These are phyloP conservation scores for Spondyliosoma cantharus DNA, from an alignment of 2,797 vertebrate species.

Conservation along the genomic window DNA sequence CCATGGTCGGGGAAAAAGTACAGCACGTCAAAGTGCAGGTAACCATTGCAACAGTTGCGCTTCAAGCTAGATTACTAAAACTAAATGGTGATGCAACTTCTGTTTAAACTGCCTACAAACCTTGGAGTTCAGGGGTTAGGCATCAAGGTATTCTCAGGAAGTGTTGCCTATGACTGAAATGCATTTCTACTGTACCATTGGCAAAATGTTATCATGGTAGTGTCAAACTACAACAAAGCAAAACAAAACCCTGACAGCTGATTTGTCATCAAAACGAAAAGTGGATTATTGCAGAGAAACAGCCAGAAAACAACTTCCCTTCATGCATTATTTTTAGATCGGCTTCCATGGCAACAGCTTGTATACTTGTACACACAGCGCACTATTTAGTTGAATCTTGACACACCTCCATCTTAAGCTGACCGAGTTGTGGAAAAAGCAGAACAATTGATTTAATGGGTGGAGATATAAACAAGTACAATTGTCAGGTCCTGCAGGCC, in stretches of 20 bases:
- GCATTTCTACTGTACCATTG: not conserved
- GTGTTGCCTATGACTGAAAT: not conserved
- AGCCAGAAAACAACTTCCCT: not conserved
- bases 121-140: no score
- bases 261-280: no score
- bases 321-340: constrained; percentile 1
- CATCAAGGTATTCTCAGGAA: not conserved
- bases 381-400: not conserved
- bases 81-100: not conserved
- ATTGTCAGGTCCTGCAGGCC: not conserved
- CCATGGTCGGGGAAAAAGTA: not conserved
- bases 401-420: constrained; percentile 25
- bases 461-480: constrained; percentile 14
- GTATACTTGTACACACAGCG: not conserved
- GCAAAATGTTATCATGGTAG: no score
- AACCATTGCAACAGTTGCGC: not conserved
- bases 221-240: no score
- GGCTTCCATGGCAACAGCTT: constrained; percentile 3
- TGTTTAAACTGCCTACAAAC: not conserved
- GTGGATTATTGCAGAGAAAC: not conserved
- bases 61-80: not conserved
- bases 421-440: not conserved
- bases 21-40: not conserved
- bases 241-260: no score
- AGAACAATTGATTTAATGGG: constrained; percentile 11